Conservation (phyloP, 2,113 vertebrate species). For the Osmerus eperlanus region DNA sequence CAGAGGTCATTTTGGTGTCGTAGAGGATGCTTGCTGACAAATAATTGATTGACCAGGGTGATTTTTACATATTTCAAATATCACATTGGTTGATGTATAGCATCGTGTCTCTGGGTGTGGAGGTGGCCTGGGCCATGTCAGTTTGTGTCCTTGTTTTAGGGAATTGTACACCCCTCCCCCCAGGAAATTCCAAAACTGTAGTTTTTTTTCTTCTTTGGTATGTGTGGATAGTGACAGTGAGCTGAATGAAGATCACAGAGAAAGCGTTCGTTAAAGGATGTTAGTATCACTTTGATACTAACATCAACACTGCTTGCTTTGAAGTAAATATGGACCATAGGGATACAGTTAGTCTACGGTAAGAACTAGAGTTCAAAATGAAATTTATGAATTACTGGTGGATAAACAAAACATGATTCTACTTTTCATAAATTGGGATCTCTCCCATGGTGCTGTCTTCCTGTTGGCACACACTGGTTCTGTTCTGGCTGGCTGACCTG, state of each 20-base stretch:
- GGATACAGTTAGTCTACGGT: neutral
- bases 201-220: constrained; percentile 35
- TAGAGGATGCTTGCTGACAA: too few species aligned
- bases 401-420: neutral
- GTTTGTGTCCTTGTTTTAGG: constrained; percentile 44
- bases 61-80: neutral
- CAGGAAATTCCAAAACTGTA: constrained; percentile 59
- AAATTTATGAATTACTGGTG: too few species aligned
- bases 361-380: neutral
- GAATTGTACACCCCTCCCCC: constrained; percentile 46
- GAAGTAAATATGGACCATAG: neutral
- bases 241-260: neutral
- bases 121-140: constrained; percentile 51
- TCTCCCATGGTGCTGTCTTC: neutral
- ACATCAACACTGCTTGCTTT: neutral
- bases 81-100: constrained; percentile 9
- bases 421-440: neutral
- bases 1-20: constrained; percentile 25
- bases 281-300: constrained; percentile 12
- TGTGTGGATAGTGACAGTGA: constrained; percentile 28
- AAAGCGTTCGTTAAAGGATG: constrained; percentile 11
- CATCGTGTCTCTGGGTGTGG: constrained; percentile 21
- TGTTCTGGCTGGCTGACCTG: neutral
- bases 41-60: neutral
- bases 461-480: neutral